phyloP scores from a whole-genome alignment of 1,140 invertebrate genomes.

The Zaprionus davidi region DNA sequence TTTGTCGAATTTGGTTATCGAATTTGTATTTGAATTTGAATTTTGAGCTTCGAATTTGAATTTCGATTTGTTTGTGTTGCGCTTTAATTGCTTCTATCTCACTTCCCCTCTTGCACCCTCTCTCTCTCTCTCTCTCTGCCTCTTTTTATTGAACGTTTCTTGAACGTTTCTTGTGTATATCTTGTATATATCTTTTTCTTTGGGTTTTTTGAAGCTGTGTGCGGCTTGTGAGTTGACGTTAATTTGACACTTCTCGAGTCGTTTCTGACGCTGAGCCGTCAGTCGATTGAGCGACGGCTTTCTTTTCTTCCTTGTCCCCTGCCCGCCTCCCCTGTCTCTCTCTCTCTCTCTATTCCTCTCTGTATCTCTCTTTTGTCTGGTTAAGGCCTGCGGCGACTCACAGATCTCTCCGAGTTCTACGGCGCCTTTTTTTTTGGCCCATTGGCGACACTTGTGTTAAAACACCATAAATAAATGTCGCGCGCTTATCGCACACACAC shows the following conservation, averaged over 20 bases:
- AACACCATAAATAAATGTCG: slow-evolving; percentile 82
- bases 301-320: slow-evolving; percentile 38
- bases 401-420: not conserved
- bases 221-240: slow-evolving; percentile 66
- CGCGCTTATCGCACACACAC: slow-evolving; percentile 65
- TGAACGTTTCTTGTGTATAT: not conserved
- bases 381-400: not conserved
- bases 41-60: slow-evolving; percentile 43
- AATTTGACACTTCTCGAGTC: slow-evolving; percentile 74
- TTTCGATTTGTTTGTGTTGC: slow-evolving; percentile 55
- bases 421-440: slow-evolving; percentile 46
- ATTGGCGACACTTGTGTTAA: slow-evolving; percentile 72
- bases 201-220: slow-evolving; percentile 37
- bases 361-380: slow-evolving; percentile 9
- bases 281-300: slow-evolving; percentile 46
- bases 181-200: not conserved
- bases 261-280: slow-evolving; percentile 49
- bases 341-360: not conserved
- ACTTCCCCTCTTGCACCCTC: too few relatives aligned
- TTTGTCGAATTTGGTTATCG: slow-evolving; percentile 32
- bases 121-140: not conserved
- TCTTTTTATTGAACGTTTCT: not conserved
- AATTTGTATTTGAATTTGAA: slow-evolving; percentile 42
- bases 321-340: not conserved
- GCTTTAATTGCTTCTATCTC: slow-evolving; percentile 45